phyloP scores from a whole-genome alignment of 1,140 invertebrate genomes.

The Mesaphorura yosii region DNA sequence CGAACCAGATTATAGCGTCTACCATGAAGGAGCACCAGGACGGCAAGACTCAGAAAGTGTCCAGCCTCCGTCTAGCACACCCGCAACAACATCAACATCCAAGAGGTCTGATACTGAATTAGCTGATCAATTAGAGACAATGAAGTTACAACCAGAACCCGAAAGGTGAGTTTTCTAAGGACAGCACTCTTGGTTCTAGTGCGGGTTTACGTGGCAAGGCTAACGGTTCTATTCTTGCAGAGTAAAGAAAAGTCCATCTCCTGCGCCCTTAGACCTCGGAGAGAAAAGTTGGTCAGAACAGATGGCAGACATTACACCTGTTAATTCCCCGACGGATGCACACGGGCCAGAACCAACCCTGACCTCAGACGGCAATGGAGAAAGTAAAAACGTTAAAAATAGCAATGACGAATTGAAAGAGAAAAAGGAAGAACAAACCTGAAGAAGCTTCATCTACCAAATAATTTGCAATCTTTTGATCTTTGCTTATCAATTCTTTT shows the following conservation, averaged over 20 bases:
- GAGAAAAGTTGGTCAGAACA: conserved; percentile 5
- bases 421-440: too few species aligned
- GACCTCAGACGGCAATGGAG: too few species aligned
- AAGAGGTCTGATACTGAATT: neutral
- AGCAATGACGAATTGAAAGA: too few species aligned
- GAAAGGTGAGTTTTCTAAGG: neutral
- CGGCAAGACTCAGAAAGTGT: neutral
- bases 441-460: too few species aligned
- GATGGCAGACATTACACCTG: conserved; percentile 3
- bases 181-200: neutral
- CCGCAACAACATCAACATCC: neutral
- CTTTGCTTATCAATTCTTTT: too few species aligned
- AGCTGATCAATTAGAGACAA: neutral
- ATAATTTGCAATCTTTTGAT: too few species aligned
- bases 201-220: neutral
- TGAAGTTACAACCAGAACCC: neutral
- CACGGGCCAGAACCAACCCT: too few species aligned
- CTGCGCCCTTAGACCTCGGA: conserved; percentile 1
- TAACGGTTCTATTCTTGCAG: conserved; percentile 1
- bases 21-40: too few species aligned
- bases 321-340: conserved; percentile 5
- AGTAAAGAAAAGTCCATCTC: conserved; percentile 7
- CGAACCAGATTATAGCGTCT: neutral
- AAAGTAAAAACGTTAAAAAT: too few species aligned
- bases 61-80: neutral